Evolutionary conservation across 2,113 vertebrate genomes (phyloP).

Genomic region (Ia io): DNA sequence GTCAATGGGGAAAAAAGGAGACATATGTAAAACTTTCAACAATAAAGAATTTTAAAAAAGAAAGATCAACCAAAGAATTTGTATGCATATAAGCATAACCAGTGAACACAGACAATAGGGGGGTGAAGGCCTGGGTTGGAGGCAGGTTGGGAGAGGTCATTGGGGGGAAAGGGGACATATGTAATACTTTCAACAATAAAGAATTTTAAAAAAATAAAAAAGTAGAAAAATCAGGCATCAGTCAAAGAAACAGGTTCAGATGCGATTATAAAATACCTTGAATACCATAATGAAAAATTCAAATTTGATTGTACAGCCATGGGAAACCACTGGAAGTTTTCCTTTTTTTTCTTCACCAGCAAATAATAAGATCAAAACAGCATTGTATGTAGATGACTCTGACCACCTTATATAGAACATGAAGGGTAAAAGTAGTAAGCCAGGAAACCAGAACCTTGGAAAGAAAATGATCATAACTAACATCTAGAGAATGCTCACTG

Average conservation of each 20-base stretch:
- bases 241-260: not conserved
- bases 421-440: not conserved
- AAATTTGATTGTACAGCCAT: not conserved
- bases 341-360: not conserved
- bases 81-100: no score
- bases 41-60: no score
- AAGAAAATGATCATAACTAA: not conserved
- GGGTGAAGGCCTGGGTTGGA: no score
- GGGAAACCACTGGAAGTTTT: not conserved
- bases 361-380: not conserved
- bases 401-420: not conserved
- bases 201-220: no score
- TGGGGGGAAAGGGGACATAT: no score
- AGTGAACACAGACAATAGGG: no score
- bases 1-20: no score
- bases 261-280: not conserved
- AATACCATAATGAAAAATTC: not conserved
- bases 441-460: not conserved
- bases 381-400: not conserved
- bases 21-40: no score
- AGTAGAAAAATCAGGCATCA: not conserved
- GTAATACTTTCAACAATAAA: no score
- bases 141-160: no score
- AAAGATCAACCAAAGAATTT: no score
- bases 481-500: not conserved